These are phyloP conservation scores for Dermolepida albohirtum DNA, from an alignment of 2,888 invertebrate species.

Conservation along the genomic window DNA sequence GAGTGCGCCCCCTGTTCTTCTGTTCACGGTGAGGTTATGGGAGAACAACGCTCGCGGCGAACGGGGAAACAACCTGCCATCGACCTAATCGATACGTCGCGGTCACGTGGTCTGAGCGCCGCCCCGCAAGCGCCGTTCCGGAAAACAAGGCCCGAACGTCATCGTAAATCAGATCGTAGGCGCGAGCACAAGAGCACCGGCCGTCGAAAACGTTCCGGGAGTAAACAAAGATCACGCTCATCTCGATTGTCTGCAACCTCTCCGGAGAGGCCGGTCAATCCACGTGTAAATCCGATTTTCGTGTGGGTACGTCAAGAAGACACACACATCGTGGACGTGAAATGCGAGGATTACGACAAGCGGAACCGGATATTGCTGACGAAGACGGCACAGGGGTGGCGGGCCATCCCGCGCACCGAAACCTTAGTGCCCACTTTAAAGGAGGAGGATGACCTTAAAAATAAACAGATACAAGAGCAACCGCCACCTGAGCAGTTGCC, in stretches of 20 bases:
- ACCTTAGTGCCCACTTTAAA: slow-evolving; percentile 66
- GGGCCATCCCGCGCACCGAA: slow-evolving; percentile 83
- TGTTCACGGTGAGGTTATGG: slow-evolving; percentile 61
- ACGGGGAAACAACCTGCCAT: slow-evolving; percentile 59
- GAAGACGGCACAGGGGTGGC: slow-evolving; percentile 85
- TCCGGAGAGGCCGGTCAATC: slow-evolving; percentile 66
- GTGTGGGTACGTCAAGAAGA: slow-evolving; percentile 86
- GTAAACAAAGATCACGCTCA: slow-evolving; percentile 50
- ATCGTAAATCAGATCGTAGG: slow-evolving; percentile 66
- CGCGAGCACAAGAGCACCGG: slow-evolving; percentile 59
- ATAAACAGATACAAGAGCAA: slow-evolving; percentile 39
- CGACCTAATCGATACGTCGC: slow-evolving; percentile 64
- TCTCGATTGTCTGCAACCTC: slow-evolving; percentile 52
- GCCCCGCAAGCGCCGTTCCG: slow-evolving; percentile 63
- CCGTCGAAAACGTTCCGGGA: slow-evolving; percentile 50
- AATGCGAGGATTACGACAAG: slow-evolving; percentile 89
- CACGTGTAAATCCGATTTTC: slow-evolving; percentile 85
- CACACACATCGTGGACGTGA: slow-evolving; percentile 84
- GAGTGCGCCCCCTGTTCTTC: slow-evolving; percentile 60
- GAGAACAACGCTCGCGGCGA: slow-evolving; percentile 64
- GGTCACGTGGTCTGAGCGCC: slow-evolving; percentile 64
- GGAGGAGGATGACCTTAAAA: slow-evolving; percentile 57
- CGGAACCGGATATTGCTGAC: slow-evolving; percentile 86
- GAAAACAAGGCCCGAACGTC: slow-evolving; percentile 64
- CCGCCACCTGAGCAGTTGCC: slow-evolving; percentile 48